Evolutionary conservation across 2,113 vertebrate genomes (phyloP).

Genomic region (Pelusios castaneus): DNA sequence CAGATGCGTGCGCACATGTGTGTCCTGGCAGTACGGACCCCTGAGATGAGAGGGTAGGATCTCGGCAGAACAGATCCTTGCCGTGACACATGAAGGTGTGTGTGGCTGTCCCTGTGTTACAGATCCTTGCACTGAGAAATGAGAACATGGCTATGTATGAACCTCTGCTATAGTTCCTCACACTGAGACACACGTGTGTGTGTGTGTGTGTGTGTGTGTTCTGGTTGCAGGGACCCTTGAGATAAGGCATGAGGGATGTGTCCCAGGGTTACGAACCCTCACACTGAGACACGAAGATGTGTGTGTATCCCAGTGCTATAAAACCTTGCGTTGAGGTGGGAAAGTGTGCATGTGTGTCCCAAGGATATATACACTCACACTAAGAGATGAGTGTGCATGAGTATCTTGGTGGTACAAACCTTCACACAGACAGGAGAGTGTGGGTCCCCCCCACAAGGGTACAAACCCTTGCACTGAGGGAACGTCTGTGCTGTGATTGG

Average conservation of each 20-base stretch:
- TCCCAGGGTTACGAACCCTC: neutral
- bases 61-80: neutral
- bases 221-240: neutral
- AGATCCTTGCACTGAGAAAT: neutral
- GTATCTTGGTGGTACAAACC: neutral
- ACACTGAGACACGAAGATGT: neutral
- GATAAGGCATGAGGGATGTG: neutral
- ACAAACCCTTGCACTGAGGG: neutral
- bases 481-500: neutral
- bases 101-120: neutral
- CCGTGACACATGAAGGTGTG: neutral
- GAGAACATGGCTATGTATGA: neutral
- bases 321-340: neutral
- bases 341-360: neutral
- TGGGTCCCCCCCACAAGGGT: no score
- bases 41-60: neutral
- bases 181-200: neutral
- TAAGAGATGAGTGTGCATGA: neutral
- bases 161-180: neutral
- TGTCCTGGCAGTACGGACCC: neutral
- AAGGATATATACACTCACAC: neutral
- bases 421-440: neutral
- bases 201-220: neutral
- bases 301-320: no score
- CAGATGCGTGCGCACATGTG: neutral